These are phyloP conservation scores for Lithophane semibrunnea DNA, from an alignment of 2,888 invertebrate genomes.

Conservation along the genomic window DNA sequence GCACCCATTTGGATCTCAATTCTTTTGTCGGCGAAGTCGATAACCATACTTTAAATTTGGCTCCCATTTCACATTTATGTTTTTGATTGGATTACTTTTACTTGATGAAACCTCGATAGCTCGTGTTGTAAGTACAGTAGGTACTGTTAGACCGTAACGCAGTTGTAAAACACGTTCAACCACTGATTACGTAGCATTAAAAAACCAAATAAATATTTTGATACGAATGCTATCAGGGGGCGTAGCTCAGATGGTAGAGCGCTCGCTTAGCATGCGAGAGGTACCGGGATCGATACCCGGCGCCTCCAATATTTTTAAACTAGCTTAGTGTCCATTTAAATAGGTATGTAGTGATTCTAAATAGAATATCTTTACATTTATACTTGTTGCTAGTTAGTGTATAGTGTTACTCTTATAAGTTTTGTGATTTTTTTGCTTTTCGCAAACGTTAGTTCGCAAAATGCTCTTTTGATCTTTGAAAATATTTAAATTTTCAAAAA, in stretches of 20 bases:
- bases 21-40: no score
- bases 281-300: constrained; percentile 90
- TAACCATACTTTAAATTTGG: no score
- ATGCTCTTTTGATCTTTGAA: no score
- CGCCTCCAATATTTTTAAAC: constrained; percentile 47
- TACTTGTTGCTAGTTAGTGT: background rate
- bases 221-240: constrained; percentile 69
- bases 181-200: background rate
- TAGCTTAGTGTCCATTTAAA: background rate
- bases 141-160: background rate
- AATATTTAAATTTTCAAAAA: no score
- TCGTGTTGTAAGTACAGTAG: background rate
- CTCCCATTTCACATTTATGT: no score
- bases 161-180: constrained; percentile 13
- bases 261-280: constrained; percentile 89
- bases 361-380: background rate
- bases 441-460: background rate
- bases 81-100: no score
- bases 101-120: background rate
- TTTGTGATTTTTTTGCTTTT: background rate
- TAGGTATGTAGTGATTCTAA: background rate
- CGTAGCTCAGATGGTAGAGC: constrained; percentile 87
- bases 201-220: background rate
- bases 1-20: no score
- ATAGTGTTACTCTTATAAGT: background rate